A percentile compares a stretch with the other conserved stretches of the same genome.
phyloP scores from a whole-genome alignment of 2,113 vertebrate species.

The Notiomystis cincta region DNA sequence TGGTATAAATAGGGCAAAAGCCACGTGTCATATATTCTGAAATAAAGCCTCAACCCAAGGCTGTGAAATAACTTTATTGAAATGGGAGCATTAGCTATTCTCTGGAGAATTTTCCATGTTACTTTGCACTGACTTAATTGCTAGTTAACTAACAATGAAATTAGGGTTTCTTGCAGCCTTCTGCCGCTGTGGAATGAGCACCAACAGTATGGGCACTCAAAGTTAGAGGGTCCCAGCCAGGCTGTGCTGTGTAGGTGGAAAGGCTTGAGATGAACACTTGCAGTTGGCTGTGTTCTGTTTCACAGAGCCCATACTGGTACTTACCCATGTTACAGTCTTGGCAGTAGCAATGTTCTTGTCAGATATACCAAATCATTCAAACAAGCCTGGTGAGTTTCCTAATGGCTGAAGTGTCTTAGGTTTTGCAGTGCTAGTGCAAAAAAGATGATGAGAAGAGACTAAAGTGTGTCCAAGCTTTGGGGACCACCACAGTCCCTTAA shows the following conservation, averaged over 20 bases:
- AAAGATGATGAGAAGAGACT: not conserved
- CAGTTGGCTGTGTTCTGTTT: not conserved
- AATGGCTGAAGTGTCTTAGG: not conserved
- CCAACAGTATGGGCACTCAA: not conserved
- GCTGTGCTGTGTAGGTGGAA: not conserved
- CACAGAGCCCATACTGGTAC: not conserved
- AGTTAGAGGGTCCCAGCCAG: not conserved
- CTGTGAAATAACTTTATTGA: not conserved
- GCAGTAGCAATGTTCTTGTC: not conserved
- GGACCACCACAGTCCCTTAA: not conserved
- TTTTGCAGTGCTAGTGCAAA: not conserved
- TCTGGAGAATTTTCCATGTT: not conserved
- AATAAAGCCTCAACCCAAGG: not conserved
- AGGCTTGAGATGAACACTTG: not conserved
- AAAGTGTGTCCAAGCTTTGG: not conserved
- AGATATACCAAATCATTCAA: not conserved
- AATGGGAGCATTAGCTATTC: not conserved
- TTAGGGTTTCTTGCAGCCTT: not conserved
- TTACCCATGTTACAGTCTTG: not conserved
- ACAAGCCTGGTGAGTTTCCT: not conserved
- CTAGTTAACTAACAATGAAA: not conserved
- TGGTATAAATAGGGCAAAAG: not conserved
- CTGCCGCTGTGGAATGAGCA: not conserved
- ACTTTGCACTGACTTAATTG: not conserved
- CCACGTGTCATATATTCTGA: not conserved